Evolutionary conservation across 2,797 vertebrate genomes (phyloP).

Genomic region (Myotis findleyi): DNA sequence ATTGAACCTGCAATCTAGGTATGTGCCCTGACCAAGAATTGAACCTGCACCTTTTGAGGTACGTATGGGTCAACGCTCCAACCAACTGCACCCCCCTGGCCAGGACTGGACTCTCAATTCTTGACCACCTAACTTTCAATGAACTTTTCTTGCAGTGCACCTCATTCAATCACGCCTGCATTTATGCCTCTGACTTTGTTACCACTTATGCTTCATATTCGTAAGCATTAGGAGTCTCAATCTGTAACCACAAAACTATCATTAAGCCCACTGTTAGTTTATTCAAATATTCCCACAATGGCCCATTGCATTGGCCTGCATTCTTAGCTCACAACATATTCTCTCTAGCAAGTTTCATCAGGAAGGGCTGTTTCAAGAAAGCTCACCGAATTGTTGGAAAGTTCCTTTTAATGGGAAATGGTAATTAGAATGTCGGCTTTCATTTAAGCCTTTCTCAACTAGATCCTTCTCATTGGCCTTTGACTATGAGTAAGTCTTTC

Average conservation of each 20-base stretch:
- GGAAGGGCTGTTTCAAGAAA: background rate
- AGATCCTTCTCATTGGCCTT: background rate
- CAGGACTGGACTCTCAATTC: background rate
- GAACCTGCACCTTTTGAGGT: too few relatives aligned
- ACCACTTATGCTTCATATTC: background rate
- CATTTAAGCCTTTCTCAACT: conserved; percentile 2
- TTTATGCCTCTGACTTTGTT: background rate
- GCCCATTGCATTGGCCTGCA: background rate
- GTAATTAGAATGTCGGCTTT: background rate
- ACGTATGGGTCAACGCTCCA: too few relatives aligned
- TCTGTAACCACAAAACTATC: background rate
- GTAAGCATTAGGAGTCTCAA: background rate
- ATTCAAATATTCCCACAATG: background rate
- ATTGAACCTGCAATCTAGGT: too few relatives aligned
- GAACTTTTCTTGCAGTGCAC: background rate
- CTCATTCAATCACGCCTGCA: background rate
- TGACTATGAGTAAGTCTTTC: background rate
- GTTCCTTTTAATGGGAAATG: background rate
- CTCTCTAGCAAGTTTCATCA: background rate
- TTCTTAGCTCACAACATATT: background rate
- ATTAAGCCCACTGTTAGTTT: background rate
- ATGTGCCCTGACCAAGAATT: too few relatives aligned
- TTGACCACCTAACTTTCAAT: background rate
- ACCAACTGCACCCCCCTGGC: too few relatives aligned
- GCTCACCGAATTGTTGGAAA: background rate